Percentiles rank a stretch among this genome's conserved stretches.
Conservation (phyloP, 2,888 invertebrate species). For the Volucella inflata region DNA sequence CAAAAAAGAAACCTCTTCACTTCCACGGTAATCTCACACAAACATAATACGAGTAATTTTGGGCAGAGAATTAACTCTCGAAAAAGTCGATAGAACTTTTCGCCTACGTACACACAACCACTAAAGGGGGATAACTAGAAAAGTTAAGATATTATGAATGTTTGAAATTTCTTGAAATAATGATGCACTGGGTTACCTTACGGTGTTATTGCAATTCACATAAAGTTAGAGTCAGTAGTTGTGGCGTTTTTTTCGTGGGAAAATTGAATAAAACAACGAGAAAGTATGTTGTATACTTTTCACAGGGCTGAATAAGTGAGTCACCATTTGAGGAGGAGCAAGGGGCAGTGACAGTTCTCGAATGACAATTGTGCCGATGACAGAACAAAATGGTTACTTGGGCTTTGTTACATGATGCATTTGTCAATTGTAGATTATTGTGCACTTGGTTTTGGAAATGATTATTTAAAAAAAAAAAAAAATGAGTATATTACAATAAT, state of each 20-base stretch:
- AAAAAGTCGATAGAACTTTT: slow-evolving; percentile 75
- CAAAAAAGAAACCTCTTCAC: slow-evolving; percentile 51
- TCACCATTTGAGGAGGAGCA: slow-evolving; percentile 58
- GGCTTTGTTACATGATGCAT: not conserved
- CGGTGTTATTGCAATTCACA: slow-evolving; percentile 25
- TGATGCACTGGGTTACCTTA: slow-evolving; percentile 49
- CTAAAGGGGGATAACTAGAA: slow-evolving; percentile 52
- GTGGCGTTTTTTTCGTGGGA: slow-evolving; percentile 39
- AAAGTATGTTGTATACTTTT: slow-evolving; percentile 72
- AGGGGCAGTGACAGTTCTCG: slow-evolving; percentile 57
- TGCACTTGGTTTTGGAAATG: not conserved
- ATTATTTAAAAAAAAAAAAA: no score
- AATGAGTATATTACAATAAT: no score
- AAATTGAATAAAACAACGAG: slow-evolving; percentile 64
- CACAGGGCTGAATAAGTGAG: slow-evolving; percentile 61
- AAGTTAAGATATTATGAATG: slow-evolving; percentile 42
- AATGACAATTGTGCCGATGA: slow-evolving; percentile 53
- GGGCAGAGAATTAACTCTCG: slow-evolving; percentile 45
- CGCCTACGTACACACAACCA: slow-evolving; percentile 75
- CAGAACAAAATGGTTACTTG: slow-evolving; percentile 25
- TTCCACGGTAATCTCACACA: slow-evolving; percentile 60
- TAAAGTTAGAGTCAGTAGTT: slow-evolving; percentile 25
- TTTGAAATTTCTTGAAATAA: slow-evolving; percentile 25
- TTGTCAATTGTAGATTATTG: not conserved
- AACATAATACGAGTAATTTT: slow-evolving; percentile 55